Base-by-base conservation (phyloP, 2,797 vertebrate species). In the Sebastes hopkinsi region DNA sequence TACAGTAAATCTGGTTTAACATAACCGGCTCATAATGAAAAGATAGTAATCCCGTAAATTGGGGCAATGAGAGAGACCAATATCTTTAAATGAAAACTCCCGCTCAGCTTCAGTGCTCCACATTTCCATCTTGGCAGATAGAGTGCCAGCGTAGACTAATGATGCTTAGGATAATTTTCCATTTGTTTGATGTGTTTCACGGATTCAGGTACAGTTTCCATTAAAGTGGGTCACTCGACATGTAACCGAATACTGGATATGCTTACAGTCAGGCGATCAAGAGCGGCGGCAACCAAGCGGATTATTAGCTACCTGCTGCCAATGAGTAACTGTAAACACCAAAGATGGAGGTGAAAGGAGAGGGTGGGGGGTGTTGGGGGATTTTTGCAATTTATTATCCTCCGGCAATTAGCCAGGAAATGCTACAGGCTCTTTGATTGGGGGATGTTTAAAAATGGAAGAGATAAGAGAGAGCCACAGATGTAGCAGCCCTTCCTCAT, bases 401-500 rank as follows among this genome's bases (percentile, higher is more conserved):
- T 95, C 88, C 80, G 89, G 95, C 95, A 95, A 96, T 96, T 96
- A 96, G 92, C 92, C 82, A 82, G 81, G 77, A 94, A 93, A 91
- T 86, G 92, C 93, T 92, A 90, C 62, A 69, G 92, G 94, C 91
- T 91, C 89, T 92, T 89, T 94, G 92, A 96, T 94, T 94, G 94
- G 87, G 83, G 92, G 88, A 90, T 91, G 89, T 91, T 94, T 92
- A 85, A 95, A 96, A 95, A 93, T 92, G 90, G 92, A 91, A 87
- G 78, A 91, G 95, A 96, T 96, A 96, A 96, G 92, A 87, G 79
- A 56, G 85, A 89, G 90, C 84, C 89, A 87, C 89, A 85, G 88
- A 94, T 85, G 90, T 82, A 90, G 84, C 87, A 87, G 86, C 82
- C 89, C 89, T 87, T 89, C 88, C 90, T 91, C 85, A 52, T 92